phyloP scores from a whole-genome alignment of 2,888 invertebrate species.

The Drosophila tripunctata region DNA sequence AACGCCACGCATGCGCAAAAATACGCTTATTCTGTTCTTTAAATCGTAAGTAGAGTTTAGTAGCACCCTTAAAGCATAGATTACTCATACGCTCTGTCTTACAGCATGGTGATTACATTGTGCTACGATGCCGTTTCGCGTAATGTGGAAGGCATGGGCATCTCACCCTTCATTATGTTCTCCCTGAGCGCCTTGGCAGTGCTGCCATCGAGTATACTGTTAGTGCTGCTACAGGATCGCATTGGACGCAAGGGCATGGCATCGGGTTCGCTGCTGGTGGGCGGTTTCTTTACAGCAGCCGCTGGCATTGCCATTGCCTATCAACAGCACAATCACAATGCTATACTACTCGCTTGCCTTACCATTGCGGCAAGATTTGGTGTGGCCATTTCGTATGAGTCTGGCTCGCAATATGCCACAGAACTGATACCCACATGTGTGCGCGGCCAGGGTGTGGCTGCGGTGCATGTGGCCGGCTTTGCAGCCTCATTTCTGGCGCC shows the following conservation, averaged over 20 bases:
- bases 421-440: constrained; percentile 88
- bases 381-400: constrained; percentile 87
- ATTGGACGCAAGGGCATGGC: constrained; percentile 86
- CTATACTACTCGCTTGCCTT: constrained; percentile 84
- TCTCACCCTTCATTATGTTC: constrained; percentile 86
- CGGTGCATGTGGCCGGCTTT: constrained; percentile 87
- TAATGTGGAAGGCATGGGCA: constrained; percentile 86
- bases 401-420: constrained; percentile 88
- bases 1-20: constrained; percentile 86
- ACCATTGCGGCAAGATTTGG: constrained; percentile 86
- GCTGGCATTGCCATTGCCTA: constrained; percentile 85
- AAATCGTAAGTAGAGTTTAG: constrained; percentile 85
- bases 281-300: constrained; percentile 85
- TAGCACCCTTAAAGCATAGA: neutral
- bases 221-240: constrained; percentile 83
- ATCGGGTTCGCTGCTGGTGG: constrained; percentile 85
- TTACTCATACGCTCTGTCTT: constrained; percentile 31
- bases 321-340: constrained; percentile 83
- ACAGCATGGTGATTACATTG: constrained; percentile 86
- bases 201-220: constrained; percentile 85
- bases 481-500: constrained; percentile 87
- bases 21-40: constrained; percentile 86
- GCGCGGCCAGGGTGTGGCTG: constrained; percentile 87
- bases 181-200: constrained; percentile 86
- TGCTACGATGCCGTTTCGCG: constrained; percentile 87